Evolutionary conservation across 2,888 invertebrate species (phyloP).

Genomic region (Disparrhopalites patrizii): DNA sequence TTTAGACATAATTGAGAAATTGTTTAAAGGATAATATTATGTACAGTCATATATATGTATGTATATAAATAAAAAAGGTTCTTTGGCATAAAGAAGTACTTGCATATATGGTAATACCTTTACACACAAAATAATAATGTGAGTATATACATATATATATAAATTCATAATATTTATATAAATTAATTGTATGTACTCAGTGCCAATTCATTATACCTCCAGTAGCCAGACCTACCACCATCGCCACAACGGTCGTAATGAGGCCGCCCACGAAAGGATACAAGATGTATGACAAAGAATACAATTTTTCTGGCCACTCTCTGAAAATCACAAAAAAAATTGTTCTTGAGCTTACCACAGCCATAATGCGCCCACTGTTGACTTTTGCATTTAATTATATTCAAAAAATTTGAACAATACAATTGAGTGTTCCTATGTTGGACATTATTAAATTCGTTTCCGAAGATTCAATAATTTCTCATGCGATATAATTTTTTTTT

Average conservation of each 20-base stretch:
- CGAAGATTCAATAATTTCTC: not conserved
- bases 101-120: no score
- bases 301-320: slow-evolving; percentile 42
- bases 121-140: no score
- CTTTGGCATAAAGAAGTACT: no score
- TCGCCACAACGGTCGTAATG: slow-evolving; percentile 31
- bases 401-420: not conserved
- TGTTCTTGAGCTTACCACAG: not conserved
- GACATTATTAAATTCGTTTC: no score
- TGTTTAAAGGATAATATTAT: no score
- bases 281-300: slow-evolving; percentile 39
- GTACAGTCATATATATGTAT: no score
- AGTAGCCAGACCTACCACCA: slow-evolving; percentile 36
- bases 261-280: slow-evolving; percentile 42
- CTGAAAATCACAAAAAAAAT: slow-evolving; percentile 24
- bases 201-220: slow-evolving; percentile 34
- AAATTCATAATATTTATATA: no score
- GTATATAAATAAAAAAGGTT: no score
- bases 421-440: no score
- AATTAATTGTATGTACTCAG: not conserved
- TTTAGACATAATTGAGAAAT: not conserved
- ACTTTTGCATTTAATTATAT: not conserved
- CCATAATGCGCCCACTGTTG: not conserved
- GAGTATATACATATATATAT: no score
- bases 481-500: no score